Conservation (phyloP, 2,113 vertebrate genomes). For the Anhinga rufa region DNA sequence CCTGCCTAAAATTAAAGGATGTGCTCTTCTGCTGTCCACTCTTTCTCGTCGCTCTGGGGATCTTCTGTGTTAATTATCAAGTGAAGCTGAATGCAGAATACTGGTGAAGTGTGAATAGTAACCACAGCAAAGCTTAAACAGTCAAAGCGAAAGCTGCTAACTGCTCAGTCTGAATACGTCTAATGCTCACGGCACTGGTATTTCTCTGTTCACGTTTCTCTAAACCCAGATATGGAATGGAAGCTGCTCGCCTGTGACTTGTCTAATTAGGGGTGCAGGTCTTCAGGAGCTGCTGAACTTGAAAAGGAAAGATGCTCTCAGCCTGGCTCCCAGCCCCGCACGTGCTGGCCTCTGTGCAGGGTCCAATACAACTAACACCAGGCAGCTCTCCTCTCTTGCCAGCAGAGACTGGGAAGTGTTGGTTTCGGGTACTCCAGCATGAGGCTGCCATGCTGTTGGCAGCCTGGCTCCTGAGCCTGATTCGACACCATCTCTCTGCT, state of each 20-base stretch:
- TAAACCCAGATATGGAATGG: fast-evolving
- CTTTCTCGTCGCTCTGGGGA: background rate
- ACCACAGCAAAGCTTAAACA: background rate
- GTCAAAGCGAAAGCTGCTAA: background rate
- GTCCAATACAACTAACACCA: background rate
- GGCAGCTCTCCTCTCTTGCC: background rate
- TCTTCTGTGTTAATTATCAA: background rate
- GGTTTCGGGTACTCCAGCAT: background rate
- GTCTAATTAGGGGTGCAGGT: background rate
- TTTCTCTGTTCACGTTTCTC: background rate
- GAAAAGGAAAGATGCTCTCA: background rate
- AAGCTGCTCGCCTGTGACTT: background rate
- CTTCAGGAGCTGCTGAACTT: background rate
- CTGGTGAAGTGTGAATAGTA: background rate
- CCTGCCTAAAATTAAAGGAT: background rate
- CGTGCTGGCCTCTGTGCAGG: background rate
- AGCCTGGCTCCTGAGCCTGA: background rate
- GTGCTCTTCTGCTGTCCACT: background rate
- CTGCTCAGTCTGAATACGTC: background rate
- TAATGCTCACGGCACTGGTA: background rate
- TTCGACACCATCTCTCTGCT: background rate
- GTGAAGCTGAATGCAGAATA: background rate
- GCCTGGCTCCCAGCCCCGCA: background rate
- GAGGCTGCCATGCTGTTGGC: background rate
- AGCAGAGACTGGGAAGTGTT: background rate